Evolutionary conservation across 2,888 invertebrate genomes (phyloP), one percentile per base, ranked within the genome.

Genomic region (Proisotoma minuta): DNA sequence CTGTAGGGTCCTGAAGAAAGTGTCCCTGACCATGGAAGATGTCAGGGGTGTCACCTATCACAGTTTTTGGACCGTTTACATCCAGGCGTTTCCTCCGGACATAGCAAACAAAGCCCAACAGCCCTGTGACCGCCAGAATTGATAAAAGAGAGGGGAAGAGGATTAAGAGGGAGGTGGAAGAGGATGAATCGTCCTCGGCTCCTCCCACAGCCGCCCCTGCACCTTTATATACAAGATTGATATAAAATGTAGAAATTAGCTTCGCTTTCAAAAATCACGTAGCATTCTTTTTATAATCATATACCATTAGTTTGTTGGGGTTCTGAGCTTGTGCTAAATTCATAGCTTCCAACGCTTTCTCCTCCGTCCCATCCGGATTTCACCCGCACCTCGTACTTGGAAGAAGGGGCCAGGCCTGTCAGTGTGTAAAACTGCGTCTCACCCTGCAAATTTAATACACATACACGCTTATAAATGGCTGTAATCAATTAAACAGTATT

Each of bases 301-400:
- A n/a, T 12, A 34, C 34, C 34, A 34, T 18, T 18, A 10, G n/a
- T 28, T 28, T 18, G 22, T n/a, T 47, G 34, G 34, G 34, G 34
- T 5, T 87, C 79, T 4, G 87, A 87, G 66, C 89, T 83, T 1
- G 91, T 92, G 27, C 89, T 89, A 77, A 91, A 89, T 79, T 91
- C 90, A 76, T 91, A 91, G 12, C 89, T 80, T 0, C 89, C 89
- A 51, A 86, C 84, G 1, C 89, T 89, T 66, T 88, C 87, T 0
- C 92, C 92, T 0, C 91, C 91, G 77, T 91, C 90, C 78, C 92
- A 92, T 77, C 89, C 87, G 0, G 91, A 91, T 1, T 86, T 87
- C 65, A 89, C 86, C 68, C 85, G 83, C 5, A 88, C 79, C 62
- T 86, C 85, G 76, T 89, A 88, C 75, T 85, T 86, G 0, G 87